Evolutionary conservation across 2,888 invertebrate genomes (phyloP).

Genomic region (Julus scanicus): DNA sequence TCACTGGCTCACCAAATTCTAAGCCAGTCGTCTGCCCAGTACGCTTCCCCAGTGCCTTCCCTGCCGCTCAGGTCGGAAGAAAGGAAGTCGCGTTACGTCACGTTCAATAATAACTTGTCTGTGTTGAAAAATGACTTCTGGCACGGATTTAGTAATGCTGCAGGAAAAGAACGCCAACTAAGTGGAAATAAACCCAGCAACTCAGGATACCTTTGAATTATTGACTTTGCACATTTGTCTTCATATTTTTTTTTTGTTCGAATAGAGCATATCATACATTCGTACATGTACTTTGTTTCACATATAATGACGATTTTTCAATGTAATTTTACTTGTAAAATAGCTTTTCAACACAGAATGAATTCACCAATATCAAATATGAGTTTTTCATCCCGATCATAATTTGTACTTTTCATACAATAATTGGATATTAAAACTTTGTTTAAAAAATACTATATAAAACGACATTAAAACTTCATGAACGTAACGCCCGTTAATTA

Average conservation of each 20-base stretch:
- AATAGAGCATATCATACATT: background rate
- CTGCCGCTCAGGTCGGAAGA: background rate
- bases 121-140: slow-evolving; percentile 44
- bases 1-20: background rate
- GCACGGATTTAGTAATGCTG: background rate
- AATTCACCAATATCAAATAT: background rate
- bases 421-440: slow-evolving; percentile 10
- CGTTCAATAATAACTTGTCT: slow-evolving; percentile 36
- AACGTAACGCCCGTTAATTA: background rate
- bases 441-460: background rate
- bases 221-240: background rate
- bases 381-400: background rate
- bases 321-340: background rate
- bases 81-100: background rate
- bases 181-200: background rate
- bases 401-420: background rate
- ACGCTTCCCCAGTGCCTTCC: background rate
- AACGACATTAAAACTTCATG: background rate
- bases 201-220: background rate
- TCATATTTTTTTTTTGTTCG: background rate
- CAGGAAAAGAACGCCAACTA: background rate
- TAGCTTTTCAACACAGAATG: background rate
- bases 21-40: background rate
- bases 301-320: background rate
- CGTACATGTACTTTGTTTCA: background rate